phyloP scores from a whole-genome alignment of 2,888 invertebrate species.

The Drosophila affinis region DNA sequence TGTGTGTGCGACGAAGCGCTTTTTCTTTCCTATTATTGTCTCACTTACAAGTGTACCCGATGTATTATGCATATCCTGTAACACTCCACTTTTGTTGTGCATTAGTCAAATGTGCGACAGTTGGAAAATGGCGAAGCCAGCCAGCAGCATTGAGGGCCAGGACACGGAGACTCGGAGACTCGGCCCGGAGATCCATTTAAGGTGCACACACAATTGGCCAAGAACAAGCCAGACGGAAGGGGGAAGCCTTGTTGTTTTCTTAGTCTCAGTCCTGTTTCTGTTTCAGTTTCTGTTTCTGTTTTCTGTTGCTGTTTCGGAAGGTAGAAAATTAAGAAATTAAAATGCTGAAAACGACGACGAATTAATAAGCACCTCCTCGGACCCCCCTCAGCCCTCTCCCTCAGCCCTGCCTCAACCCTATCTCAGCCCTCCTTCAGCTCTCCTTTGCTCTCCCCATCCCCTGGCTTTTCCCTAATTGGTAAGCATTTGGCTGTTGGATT shows the following conservation, averaged over 20 bases:
- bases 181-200: slow-evolving; percentile 43
- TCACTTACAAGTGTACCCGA: slow-evolving; percentile 79
- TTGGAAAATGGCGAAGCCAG: slow-evolving; percentile 58
- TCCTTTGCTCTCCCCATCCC: slow-evolving; percentile 3
- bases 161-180: not conserved
- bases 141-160: slow-evolving; percentile 18
- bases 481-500: slow-evolving; percentile 39
- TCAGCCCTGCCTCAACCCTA: too few relatives aligned
- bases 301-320: slow-evolving; percentile 21
- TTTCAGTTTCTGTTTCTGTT: slow-evolving; percentile 2
- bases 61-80: slow-evolving; percentile 81
- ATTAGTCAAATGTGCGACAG: slow-evolving; percentile 79
- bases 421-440: too few relatives aligned
- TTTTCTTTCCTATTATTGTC: slow-evolving; percentile 79
- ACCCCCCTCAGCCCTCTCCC: too few relatives aligned
- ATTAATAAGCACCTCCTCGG: slow-evolving; percentile 73
- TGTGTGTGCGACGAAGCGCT: slow-evolving; percentile 58
- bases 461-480: slow-evolving; percentile 37
- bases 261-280: not conserved
- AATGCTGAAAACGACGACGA: slow-evolving; percentile 52
- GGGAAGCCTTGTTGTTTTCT: slow-evolving; percentile 55
- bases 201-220: slow-evolving; percentile 75
- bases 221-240: slow-evolving; percentile 28
- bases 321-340: slow-evolving; percentile 73
- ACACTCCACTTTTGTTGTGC: slow-evolving; percentile 80